phyloP scores from a whole-genome alignment of 2,113 vertebrate genomes.

The Variabilichromis moorii region DNA sequence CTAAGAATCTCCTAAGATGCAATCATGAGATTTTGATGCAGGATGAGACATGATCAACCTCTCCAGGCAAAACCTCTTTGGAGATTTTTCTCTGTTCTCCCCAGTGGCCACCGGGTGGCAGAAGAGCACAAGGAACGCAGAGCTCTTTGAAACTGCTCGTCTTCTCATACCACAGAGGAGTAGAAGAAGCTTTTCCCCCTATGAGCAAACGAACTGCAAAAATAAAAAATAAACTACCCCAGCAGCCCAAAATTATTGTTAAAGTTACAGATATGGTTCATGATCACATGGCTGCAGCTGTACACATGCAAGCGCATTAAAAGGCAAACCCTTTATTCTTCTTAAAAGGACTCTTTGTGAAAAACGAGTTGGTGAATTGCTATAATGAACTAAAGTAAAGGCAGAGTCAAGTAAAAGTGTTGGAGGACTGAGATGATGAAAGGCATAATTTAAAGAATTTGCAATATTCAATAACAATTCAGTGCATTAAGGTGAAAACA shows the following conservation, averaged over 20 bases:
- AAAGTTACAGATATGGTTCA: constrained; percentile 10
- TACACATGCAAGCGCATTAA: neutral
- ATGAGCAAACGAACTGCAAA: neutral
- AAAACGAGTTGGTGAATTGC: neutral
- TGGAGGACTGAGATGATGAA: neutral
- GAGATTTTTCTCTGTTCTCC: constrained; percentile 21
- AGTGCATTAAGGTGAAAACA: neutral
- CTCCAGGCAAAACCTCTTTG: constrained; percentile 32
- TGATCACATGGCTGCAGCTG: constrained; percentile 15
- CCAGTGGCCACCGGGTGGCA: constrained; percentile 70
- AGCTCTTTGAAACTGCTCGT: neutral
- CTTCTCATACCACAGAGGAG: neutral
- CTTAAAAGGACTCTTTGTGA: neutral
- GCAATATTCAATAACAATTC: neutral
- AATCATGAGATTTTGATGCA: constrained; percentile 64
- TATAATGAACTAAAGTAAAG: constrained; percentile 5
- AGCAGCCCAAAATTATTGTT: constrained; percentile 19
- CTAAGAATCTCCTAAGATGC: constrained; percentile 56
- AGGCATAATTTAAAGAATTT: neutral
- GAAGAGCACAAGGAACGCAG: constrained; percentile 69
- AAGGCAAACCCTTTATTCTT: neutral
- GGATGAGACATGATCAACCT: constrained; percentile 48
- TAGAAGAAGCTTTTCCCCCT: neutral
- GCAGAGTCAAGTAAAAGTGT: neutral
- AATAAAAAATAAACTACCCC: neutral